Conservation (phyloP, 2,888 invertebrate genomes). For the Clanis bilineata region DNA sequence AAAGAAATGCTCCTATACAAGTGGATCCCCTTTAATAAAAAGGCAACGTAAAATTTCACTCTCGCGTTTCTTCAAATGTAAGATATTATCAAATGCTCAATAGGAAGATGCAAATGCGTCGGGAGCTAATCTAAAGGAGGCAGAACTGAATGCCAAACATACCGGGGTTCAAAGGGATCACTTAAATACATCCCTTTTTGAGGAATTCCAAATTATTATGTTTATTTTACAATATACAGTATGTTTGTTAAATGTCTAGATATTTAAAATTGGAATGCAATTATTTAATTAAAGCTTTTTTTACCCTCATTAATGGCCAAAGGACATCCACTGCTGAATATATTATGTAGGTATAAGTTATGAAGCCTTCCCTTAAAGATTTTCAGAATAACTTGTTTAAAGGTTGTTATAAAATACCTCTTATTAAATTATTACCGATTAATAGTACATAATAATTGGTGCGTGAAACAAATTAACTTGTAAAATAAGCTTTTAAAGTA, state of each 20-base stretch:
- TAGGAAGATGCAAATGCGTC: conserved; percentile 35
- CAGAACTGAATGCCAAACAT: conserved; percentile 38
- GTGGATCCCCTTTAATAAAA: background rate
- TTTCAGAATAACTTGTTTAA: too few relatives aligned
- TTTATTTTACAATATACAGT: conserved; percentile 5
- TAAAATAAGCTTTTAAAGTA: too few relatives aligned
- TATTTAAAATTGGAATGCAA: background rate
- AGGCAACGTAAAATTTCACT: conserved; percentile 21
- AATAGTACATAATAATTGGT: too few relatives aligned
- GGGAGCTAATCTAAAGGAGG: conserved; percentile 38
- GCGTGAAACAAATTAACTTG: too few relatives aligned
- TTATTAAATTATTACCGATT: too few relatives aligned
- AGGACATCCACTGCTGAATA: too few relatives aligned
- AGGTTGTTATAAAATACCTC: too few relatives aligned
- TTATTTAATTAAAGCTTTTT: background rate
- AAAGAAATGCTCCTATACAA: background rate
- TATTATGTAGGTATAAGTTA: too few relatives aligned
- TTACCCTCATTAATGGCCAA: too few relatives aligned
- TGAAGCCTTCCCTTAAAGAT: too few relatives aligned
- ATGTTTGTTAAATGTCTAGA: background rate
- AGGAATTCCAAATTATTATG: conserved; percentile 4
- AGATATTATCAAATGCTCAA: conserved; percentile 16
- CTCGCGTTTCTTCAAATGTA: conserved; percentile 11
- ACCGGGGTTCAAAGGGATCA: conserved; percentile 32
- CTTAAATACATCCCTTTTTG: conserved; percentile 23